Base-by-base conservation (phyloP, 1,140 invertebrate genomes). In the Bombus consobrinus region DNA sequence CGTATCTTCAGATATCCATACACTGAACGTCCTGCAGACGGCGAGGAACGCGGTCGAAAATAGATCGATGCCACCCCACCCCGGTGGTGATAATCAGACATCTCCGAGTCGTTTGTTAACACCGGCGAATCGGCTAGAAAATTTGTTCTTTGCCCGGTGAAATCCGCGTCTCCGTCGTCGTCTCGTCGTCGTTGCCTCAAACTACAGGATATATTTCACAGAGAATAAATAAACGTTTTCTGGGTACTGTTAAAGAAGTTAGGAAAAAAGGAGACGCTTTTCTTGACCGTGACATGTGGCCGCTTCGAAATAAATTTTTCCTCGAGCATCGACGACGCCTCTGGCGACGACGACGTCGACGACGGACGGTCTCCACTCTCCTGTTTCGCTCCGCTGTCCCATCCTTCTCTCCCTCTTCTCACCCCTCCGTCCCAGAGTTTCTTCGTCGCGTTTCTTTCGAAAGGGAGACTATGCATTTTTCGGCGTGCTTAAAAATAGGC, bases 401-500 rank as follows among this genome's bases (percentile, higher is more conserved):
- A 4, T 41, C 79, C 57, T 47, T 68, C 71, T 77, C 62, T 39
- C 57, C 59, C 32, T 41, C 41, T 13, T 15, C 64, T 9, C 47
- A 15, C 5, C 32, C n/a, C 80, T n/a, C 82, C 18, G 73, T 75
- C 71, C 66, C 80, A 68, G 66, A 75, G 66, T 72, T 79, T 86
- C 75, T 66, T 76, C 86, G 86, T 10, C 39, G 28, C 41, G 85
- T 75, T 90, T 92, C 81, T 90, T 90, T 92, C 89, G 86, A 77
- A 92, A 92, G 86, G 93, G 90, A 92, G 92, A 87, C 90, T 90
- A 92, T 94, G 94, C 94, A 94, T 93, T 95, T 95, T 95, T 94
- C 93, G 92, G 43, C 80, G 90, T 28, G 93, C 93, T 95, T 95
- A 94, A 95, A 94, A 95, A 95, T 94, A 94, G 92, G 88, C 88